Base-by-base conservation (phyloP, 2,113 vertebrate genomes). In the Numenius arquata region DNA sequence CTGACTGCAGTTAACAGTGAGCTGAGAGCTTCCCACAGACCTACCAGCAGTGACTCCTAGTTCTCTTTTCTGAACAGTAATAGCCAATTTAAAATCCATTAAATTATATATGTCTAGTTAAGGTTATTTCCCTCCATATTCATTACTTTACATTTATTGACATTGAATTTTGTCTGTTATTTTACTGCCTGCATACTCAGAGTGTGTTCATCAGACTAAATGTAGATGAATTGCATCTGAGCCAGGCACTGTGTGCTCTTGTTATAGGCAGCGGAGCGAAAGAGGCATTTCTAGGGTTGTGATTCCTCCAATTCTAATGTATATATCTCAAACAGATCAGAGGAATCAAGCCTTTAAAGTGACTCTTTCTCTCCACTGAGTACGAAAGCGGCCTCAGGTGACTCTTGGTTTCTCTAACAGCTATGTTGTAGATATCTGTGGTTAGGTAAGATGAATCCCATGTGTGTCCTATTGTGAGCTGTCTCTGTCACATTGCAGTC, bases 71-170 rank as follows among this genome's bases (percentile, higher is more conserved):
- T 68, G 23, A 72, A 53, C 2, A 1, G 55, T 43, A 91, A 89
- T 26, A 91, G 36, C 58, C 58, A 68, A 50, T 96, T 94, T 89
- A 70, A 93, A 95, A 91, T 47, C 77, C 65, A 94, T 91, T 87
- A 81, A 61, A 38, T 87, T 87, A 72, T 91, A 77, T 89, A 43
- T 59, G 30, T 58, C 61, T 81, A 72, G 70, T 84, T 90, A 86
- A 90, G 59, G 29, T 29, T 53, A 11, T 80, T 93, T 80, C 58
- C n/a, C 36, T 91, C 55, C 34, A 14, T 85, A 78, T 87, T 78
- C 18, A 87, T 94, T 90, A 74, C 55, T 95, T 89, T 78, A 75
- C 48, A 41, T 87, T 89, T 96, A 79, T n/a, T 82, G 89, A 61
- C 70, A 76, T 59, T 72, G 70, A 87, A 65, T 95, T 94, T 92